Evolutionary conservation across 2,113 vertebrate genomes (phyloP), one percentile per base, ranked within the genome.

Genomic region (Neogobius melanostomus): DNA sequence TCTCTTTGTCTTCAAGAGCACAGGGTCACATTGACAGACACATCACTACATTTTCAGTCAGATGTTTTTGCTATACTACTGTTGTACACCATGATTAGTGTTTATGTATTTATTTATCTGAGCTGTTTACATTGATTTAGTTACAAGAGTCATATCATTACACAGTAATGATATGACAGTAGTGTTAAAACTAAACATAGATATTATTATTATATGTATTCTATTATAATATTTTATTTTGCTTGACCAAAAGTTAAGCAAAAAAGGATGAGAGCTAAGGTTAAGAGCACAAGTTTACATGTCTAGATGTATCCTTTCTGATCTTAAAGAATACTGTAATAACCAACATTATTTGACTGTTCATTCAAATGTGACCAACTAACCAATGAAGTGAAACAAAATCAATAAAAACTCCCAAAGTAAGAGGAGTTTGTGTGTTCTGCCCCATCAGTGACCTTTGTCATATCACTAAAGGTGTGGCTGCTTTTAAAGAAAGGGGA

Each of bases 371-470:
- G 87, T 82, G 84, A 87, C 82, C 54, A 50, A 79, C 44, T 51
- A 81, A 77, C 66, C 82, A 80, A 63, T 79, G 90, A 89, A 90
- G 81, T 76, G 68, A 66, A 78, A 87, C 64, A 85, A 79, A 86
- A 86, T 86, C 94, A 92, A 88, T 87, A 89, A 85, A 92, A 91
- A 83, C 79, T 91, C 83, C 82, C 79, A 48, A 72, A 82, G 80
- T 74, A 9, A 80, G 81, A 75, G 64, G 65, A 87, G 71, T 87
- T 84, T 82, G 74, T 77, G 81, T 69, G 68, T 80, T 83, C 87
- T 82, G 54, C 95, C 95, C 94, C 93, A 87, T 90, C 88, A 60
- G 10, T 60, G 93, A 94, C 92, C 94, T 93, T 89, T 83, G 81
- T 84, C 21, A 44, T 91, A 76, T 80, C 81, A 86, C 86, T 84